A percentile compares a stretch with the other conserved stretches of the same genome.
phyloP scores from a whole-genome alignment of 2,888 invertebrate species.

The Oligia strigilis region DNA sequence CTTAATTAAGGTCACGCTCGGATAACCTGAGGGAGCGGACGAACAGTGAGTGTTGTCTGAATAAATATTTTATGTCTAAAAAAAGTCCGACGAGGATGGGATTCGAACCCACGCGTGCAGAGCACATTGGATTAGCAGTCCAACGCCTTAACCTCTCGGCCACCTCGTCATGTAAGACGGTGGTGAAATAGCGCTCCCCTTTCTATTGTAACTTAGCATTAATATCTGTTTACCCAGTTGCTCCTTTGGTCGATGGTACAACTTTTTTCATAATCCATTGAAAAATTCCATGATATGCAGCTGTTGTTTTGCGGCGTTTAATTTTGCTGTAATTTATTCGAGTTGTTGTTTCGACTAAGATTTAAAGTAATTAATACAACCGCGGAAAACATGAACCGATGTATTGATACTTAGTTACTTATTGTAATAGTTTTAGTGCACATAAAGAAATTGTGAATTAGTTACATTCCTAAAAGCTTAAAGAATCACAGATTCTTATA shows the following conservation, averaged over 20 bases:
- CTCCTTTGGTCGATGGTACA: conserved; percentile 36
- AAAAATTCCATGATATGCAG: conserved; percentile 67
- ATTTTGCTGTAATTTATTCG: conserved; percentile 63
- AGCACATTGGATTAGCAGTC: conserved; percentile 97
- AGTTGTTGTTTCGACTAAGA: conserved; percentile 66
- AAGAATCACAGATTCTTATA: neutral
- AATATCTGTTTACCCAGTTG: conserved; percentile 57
- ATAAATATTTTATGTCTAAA: conserved; percentile 35
- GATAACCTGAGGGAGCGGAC: conserved; percentile 27
- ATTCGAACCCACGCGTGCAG: conserved; percentile 96
- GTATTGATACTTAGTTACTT: neutral
- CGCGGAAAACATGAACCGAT: neutral
- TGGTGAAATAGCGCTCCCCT: conserved; percentile 21
- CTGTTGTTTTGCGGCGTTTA: conserved; percentile 61
- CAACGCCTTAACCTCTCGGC: conserved; percentile 96
- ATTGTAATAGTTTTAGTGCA: conserved; percentile 1
- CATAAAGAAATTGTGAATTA: neutral
- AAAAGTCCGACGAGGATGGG: conserved; percentile 93
- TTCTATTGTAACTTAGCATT: conserved; percentile 33
- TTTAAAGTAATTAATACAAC: conserved; percentile 51
- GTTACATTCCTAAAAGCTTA: neutral
- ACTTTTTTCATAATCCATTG: conserved; percentile 68
- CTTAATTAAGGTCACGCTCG: conserved; percentile 60
- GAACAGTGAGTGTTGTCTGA: conserved; percentile 8
- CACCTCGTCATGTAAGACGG: conserved; percentile 91